These are phyloP conservation scores for Tetranychus truncatus DNA, from an alignment of 2,888 invertebrate genomes.

Conservation along the genomic window DNA sequence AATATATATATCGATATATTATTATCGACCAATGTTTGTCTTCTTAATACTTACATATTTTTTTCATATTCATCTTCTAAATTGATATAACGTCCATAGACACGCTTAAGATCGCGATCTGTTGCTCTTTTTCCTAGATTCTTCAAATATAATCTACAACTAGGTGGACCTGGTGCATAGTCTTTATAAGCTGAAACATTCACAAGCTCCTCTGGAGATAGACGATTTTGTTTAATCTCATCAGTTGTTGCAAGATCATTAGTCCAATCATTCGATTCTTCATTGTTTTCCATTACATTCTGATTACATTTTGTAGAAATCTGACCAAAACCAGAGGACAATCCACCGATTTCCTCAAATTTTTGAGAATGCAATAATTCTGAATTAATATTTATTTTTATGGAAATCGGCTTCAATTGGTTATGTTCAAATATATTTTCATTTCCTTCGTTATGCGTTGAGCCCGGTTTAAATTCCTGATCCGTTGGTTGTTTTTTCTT, in stretches of 20 bases:
- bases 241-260: not conserved
- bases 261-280: not conserved
- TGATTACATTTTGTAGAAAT: not conserved
- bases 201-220: slow-evolving; percentile 42
- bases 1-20: not conserved
- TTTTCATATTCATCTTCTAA: slow-evolving; percentile 10
- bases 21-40: not conserved
- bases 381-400: not conserved
- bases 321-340: not conserved
- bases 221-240: slow-evolving; percentile 9
- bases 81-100: slow-evolving; percentile 22
- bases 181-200: slow-evolving; percentile 58
- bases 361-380: not conserved
- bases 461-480: not conserved
- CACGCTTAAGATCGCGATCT: slow-evolving; percentile 34
- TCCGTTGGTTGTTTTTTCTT: not conserved
- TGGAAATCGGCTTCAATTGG: not conserved
- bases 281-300: not conserved
- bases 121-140: slow-evolving; percentile 64
- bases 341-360: not conserved
- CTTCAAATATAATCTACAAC: slow-evolving; percentile 72
- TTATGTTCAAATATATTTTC: not conserved
- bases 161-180: slow-evolving; percentile 60
- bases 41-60: slow-evolving; percentile 3
- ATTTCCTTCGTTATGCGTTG: not conserved